phyloP scores from a whole-genome alignment of 2,797 vertebrate genomes.

The Decapterus maruadsi region DNA sequence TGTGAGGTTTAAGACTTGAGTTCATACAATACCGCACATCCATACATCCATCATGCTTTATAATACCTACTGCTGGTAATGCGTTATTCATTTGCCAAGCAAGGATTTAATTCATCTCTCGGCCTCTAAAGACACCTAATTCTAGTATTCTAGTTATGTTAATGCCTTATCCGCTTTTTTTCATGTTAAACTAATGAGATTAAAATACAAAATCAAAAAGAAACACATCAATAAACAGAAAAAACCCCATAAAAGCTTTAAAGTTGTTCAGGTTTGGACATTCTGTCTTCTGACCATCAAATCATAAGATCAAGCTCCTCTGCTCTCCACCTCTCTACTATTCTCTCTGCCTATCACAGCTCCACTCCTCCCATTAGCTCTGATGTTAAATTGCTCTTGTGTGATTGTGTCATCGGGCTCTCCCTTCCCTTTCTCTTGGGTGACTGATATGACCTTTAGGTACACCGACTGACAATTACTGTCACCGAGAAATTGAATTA shows the following conservation, averaged over 20 bases:
- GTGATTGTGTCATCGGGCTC: conserved; percentile 82
- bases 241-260: not conserved
- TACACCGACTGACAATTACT: conserved; percentile 89
- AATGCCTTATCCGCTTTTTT: not conserved
- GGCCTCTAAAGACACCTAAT: not conserved
- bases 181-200: not conserved
- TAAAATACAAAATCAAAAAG: not conserved
- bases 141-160: not conserved
- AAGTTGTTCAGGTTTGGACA: conserved; percentile 20
- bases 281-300: conserved; percentile 53
- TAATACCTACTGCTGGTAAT: not conserved
- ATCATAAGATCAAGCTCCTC: conserved; percentile 56
- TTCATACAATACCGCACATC: not conserved
- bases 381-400: conserved; percentile 86
- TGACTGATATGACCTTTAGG: conserved; percentile 91
- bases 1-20: not conserved
- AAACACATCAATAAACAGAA: not conserved
- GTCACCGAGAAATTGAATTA: conserved; percentile 90
- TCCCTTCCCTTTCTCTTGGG: conserved; percentile 82
- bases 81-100: not conserved
- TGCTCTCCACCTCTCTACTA: conserved; percentile 57
- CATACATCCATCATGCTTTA: not conserved
- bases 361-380: conserved; percentile 85
- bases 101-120: not conserved
- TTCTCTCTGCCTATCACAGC: conserved; percentile 78